Evolutionary conservation across 2,113 vertebrate species (phyloP).

Genomic region (Nymphicus hollandicus): DNA sequence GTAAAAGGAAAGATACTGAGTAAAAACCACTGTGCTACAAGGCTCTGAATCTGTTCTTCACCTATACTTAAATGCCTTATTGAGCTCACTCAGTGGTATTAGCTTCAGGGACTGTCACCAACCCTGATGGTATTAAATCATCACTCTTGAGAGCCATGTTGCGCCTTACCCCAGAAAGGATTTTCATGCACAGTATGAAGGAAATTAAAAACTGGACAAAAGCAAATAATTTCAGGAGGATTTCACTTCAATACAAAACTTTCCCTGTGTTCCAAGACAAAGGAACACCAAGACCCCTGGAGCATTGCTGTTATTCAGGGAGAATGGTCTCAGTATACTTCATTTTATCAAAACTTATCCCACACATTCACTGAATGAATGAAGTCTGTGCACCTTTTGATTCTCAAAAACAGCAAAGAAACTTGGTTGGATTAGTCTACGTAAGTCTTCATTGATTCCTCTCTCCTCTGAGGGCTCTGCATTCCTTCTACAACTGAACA

Average conservation of each 20-base stretch:
- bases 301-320: not conserved
- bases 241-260: not conserved
- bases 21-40: not conserved
- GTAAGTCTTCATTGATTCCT: not conserved
- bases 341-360: not conserved
- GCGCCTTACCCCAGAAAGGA: not conserved
- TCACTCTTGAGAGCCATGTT: not conserved
- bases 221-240: not conserved
- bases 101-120: not conserved
- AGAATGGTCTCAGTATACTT: not conserved
- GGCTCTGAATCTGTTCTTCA: not conserved
- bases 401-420: not conserved
- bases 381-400: not conserved
- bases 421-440: not conserved
- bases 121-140: not conserved
- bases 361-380: not conserved
- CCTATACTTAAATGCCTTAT: not conserved
- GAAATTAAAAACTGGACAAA: not conserved
- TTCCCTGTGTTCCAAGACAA: not conserved
- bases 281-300: not conserved
- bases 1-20: not conserved
- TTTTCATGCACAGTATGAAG: not conserved
- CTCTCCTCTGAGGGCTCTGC: not conserved
- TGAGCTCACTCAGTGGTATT: not conserved
- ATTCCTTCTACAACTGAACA: not conserved